Evolutionary conservation across 2,888 invertebrate species (phyloP), one percentile per base, ranked within the genome.

Genomic region (Eupithecia centaureata): DNA sequence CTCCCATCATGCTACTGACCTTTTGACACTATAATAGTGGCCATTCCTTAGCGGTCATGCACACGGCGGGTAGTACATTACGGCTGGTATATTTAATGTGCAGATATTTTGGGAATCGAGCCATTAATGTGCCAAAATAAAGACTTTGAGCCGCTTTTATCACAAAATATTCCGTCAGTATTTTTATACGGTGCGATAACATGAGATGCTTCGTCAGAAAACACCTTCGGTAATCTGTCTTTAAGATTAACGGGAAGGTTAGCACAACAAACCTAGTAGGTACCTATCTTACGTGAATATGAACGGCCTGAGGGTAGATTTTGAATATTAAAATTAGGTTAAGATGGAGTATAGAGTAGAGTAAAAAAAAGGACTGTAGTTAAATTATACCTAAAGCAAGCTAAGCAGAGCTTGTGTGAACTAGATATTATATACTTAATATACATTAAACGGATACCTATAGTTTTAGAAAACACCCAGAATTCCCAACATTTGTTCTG

Each of bases 91-190:
- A 73, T 62, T 61, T n/a, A 54, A 57, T 22, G 59, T 15, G 56
- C 5, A 22, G 27, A 27, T 64, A 65, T 67, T 67, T 67, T 25
- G n/a, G 42, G 61, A 65, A 38, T 33, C 10, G 54, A 8, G n/a
- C 35, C n/a, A 58, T 66, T 56, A 58, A 57, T 60, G 52, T 67
- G 56, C 60, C 61, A 57, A 74, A 79, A 77, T 79, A 80, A 78
- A 77, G 78, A 68, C 71, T n/a, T n/a, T n/a, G 69, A 71, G 68
- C 75, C 61, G 75, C 73, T 76, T 72, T 80, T 82, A 80, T 75
- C 51, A 61, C 47, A 35, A 56, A 30, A 28, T 33, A 5, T 57
- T n/a, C 32, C 30, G 57, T 57, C 27, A 1, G 25, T 57, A 57
- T 57, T 57, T 33, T 57, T 57, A 32, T 57, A 57, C 18, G 4